These are phyloP conservation scores for Sturmia bella DNA, from an alignment of 2,888 invertebrate species.

Conservation along the genomic window DNA sequence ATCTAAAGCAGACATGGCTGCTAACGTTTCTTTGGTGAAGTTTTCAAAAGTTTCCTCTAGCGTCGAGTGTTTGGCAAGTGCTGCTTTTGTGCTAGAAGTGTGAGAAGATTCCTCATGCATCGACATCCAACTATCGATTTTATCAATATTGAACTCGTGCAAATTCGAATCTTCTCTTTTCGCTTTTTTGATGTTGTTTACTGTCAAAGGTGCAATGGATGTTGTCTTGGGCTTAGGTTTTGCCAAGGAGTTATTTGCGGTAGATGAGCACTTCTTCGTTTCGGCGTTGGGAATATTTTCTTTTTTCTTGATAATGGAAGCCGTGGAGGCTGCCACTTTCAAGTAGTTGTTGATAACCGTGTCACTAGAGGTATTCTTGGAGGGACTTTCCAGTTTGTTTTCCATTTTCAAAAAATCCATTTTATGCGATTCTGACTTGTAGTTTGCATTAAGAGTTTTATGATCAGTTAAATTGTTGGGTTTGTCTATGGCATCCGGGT, in stretches of 20 bases:
- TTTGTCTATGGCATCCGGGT: conserved; percentile 73
- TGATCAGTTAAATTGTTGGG: conserved; percentile 79
- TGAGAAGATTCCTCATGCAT: conserved; percentile 76
- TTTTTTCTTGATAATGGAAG: conserved; percentile 76
- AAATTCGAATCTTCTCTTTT: conserved; percentile 79
- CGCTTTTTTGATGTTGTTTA: conserved; percentile 72
- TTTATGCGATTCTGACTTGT: conserved; percentile 45
- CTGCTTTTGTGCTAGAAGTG: conserved; percentile 47
- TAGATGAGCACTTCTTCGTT: conserved; percentile 47
- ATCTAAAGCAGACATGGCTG: conserved; percentile 61
- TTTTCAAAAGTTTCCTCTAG: conserved; percentile 71
- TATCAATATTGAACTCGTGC: conserved; percentile 81
- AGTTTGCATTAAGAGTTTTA: conserved; percentile 62
- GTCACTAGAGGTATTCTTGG: conserved; percentile 72
- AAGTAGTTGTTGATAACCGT: conserved; percentile 80
- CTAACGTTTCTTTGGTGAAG: conserved; percentile 72
- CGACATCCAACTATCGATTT: conserved; percentile 82
- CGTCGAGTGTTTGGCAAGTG: conserved; percentile 29
- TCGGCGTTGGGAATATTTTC: conserved; percentile 72
- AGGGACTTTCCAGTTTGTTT: conserved; percentile 74
- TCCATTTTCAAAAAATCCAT: conserved; percentile 73
- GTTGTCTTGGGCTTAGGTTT: conserved; percentile 33
- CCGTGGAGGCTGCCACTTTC: conserved; percentile 75
- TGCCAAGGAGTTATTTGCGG: conserved; percentile 70
- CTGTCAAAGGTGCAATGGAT: conserved; percentile 49